phyloP scores from a whole-genome alignment of 2,888 invertebrate species.

The Entomobrya multifasciata region DNA sequence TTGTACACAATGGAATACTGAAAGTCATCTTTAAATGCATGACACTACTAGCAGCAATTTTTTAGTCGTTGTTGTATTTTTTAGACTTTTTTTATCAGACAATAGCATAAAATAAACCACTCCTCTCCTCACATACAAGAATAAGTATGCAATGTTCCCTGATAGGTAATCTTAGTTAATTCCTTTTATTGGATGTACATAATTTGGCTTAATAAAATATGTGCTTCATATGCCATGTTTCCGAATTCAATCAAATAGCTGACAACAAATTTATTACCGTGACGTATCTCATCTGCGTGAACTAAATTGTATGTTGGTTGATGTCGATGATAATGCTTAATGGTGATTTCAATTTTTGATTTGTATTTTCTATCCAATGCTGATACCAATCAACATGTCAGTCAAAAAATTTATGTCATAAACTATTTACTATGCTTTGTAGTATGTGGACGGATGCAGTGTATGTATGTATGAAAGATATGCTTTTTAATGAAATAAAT shows the following conservation, averaged over 20 bases:
- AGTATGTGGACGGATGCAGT: background rate
- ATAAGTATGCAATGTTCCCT: background rate
- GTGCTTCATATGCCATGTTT: slow-evolving; percentile 7
- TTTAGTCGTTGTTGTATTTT: slow-evolving; percentile 19
- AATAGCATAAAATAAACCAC: slow-evolving; percentile 2
- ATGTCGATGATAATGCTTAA: background rate
- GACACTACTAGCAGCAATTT: background rate
- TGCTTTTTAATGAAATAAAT: slow-evolving; percentile 1
- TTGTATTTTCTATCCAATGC: background rate
- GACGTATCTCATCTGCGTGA: slow-evolving; percentile 54
- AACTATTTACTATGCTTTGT: background rate
- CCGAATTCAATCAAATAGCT: slow-evolving; percentile 54
- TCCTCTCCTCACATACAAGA: background rate
- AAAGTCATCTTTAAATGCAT: background rate
- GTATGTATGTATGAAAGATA: background rate
- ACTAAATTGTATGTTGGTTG: background rate
- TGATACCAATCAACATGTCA: slow-evolving; percentile 53
- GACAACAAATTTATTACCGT: slow-evolving; percentile 66
- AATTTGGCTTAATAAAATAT: slow-evolving; percentile 27
- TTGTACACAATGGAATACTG: background rate
- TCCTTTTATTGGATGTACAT: slow-evolving; percentile 9
- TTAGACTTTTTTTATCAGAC: slow-evolving; percentile 14
- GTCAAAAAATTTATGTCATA: slow-evolving; percentile 19
- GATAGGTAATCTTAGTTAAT: slow-evolving; percentile 39
- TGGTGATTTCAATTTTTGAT: slow-evolving; percentile 46